Evolutionary conservation across 2,113 vertebrate species (phyloP).

Genomic region (Daphoenositta chrysoptera): DNA sequence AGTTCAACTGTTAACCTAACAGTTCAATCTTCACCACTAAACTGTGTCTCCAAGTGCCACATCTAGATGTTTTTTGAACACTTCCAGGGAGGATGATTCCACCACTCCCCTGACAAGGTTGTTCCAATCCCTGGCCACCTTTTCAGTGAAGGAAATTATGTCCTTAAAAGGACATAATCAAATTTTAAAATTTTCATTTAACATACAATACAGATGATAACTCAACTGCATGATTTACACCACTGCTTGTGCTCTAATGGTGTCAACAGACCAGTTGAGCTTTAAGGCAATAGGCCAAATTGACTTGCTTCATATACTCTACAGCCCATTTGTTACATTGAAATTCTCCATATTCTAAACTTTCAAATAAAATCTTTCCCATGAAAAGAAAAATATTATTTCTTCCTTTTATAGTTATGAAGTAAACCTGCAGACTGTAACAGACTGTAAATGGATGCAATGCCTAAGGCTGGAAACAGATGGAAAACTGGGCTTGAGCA

Average conservation of each 20-base stretch:
- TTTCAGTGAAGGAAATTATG: background rate
- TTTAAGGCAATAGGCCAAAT: background rate
- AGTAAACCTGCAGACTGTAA: background rate
- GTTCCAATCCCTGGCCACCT: background rate
- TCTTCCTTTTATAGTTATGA: background rate
- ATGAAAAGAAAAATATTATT: slow-evolving; percentile 1
- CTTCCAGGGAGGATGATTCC: background rate
- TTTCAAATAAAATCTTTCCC: background rate
- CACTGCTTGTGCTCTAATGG: background rate
- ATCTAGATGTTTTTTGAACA: background rate
- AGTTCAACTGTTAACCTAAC: background rate
- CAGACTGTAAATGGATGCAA: background rate
- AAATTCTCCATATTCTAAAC: background rate
- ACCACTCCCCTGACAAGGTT: background rate
- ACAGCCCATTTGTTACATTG: background rate
- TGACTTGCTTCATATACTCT: background rate
- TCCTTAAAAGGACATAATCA: background rate
- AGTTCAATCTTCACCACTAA: background rate
- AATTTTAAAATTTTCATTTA: background rate
- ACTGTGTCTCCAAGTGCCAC: too few species aligned
- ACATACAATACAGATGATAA: background rate
- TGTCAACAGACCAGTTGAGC: background rate
- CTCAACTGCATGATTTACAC: background rate
- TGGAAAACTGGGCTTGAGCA: background rate
- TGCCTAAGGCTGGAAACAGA: background rate